These are phyloP conservation scores for Cuniculus paca DNA, from an alignment of 2,797 vertebrate species.

Conservation along the genomic window DNA sequence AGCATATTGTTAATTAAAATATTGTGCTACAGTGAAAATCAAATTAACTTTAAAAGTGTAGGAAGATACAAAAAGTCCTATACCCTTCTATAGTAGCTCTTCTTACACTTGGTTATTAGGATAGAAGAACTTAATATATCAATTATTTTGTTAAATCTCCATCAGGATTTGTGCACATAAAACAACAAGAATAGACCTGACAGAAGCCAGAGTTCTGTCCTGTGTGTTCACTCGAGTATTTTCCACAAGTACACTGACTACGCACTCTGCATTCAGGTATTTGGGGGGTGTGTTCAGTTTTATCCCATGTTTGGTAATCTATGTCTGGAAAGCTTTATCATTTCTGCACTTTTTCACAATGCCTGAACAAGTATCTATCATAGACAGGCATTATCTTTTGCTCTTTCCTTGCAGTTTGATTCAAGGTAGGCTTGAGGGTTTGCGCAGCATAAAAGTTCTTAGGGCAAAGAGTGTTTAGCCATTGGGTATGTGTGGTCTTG, in stretches of 20 bases:
- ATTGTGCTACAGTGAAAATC: neutral
- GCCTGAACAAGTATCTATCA: constrained; percentile 7
- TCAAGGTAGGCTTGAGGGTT: neutral
- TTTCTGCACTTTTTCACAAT: constrained; percentile 15
- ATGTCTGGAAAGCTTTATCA: neutral
- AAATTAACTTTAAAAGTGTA: constrained; percentile 57
- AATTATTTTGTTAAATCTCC: constrained; percentile 46
- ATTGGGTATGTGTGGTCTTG: neutral
- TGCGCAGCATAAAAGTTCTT: constrained; percentile 57
- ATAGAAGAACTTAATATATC: constrained; percentile 14
- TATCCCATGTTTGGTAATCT: constrained; percentile 42
- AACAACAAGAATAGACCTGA: neutral
- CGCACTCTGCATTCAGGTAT: constrained; percentile 71
- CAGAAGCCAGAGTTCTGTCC: neutral
- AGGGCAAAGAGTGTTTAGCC: constrained; percentile 16
- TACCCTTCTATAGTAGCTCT: constrained; percentile 11
- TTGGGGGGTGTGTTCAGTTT: constrained; percentile 66
- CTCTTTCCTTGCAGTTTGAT: neutral
- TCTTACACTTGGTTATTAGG: constrained; percentile 25
- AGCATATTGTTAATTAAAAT: constrained; percentile 33
- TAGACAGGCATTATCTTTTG: constrained; percentile 51
- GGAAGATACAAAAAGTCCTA: neutral
- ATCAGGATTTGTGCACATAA: neutral
- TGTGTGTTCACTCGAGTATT: accelerated
- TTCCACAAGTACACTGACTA: constrained; percentile 60